Conservation (phyloP, 2,113 vertebrate species). For the Actinemys pallida region DNA sequence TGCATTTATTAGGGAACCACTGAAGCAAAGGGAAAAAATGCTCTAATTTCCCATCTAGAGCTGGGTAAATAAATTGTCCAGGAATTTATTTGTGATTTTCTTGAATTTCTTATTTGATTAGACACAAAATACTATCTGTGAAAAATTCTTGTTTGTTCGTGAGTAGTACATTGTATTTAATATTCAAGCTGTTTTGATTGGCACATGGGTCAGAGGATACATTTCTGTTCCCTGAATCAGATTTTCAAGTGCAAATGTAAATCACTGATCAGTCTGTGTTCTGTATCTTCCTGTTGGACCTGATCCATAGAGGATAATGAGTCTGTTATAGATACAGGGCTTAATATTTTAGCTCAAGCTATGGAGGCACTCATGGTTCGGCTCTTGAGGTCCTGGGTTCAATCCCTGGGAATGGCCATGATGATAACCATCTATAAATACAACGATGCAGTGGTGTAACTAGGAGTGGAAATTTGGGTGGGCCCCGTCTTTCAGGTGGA, state of each 20-base stretch:
- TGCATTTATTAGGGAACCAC: background rate
- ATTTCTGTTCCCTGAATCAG: background rate
- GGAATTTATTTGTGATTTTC: background rate
- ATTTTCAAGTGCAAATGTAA: background rate
- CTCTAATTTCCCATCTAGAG: slow-evolving; percentile 19
- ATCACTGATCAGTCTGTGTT: background rate
- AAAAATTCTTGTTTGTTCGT: background rate
- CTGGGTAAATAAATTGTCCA: background rate
- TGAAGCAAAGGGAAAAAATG: background rate
- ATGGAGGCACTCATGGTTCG: background rate
- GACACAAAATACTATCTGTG: background rate
- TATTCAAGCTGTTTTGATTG: background rate
- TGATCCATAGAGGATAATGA: background rate
- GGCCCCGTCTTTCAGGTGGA: too few relatives aligned
- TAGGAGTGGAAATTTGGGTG: too few relatives aligned
- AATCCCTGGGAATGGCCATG: too few relatives aligned
- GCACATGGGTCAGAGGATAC: background rate
- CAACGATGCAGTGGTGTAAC: too few relatives aligned
- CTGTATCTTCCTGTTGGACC: background rate
- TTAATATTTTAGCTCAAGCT: background rate
- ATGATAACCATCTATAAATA: too few relatives aligned
- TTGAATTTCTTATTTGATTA: slow-evolving; percentile 1
- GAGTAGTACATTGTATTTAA: background rate
- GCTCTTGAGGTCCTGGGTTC: background rate
- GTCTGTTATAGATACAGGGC: background rate